These are phyloP conservation scores for Erpetoichthys calabaricus DNA, from an alignment of 2,797 vertebrate species.

Conservation along the genomic window DNA sequence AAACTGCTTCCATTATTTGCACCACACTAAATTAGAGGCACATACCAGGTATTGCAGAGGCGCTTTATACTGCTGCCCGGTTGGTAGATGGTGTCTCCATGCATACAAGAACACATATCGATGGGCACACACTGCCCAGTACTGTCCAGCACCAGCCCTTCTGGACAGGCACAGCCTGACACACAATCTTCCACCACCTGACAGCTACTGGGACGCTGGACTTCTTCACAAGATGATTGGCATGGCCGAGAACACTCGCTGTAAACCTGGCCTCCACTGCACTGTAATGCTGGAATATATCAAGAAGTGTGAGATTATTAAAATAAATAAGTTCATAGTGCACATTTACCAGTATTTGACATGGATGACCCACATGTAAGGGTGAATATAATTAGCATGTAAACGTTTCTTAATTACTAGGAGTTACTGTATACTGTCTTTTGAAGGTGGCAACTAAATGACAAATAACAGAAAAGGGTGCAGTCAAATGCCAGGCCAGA, in stretches of 20 bases:
- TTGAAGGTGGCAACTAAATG: too few relatives aligned
- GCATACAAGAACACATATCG: constrained; percentile 54
- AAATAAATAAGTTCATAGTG: too few relatives aligned
- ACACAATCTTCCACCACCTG: constrained; percentile 42
- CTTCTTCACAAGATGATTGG: constrained; percentile 48
- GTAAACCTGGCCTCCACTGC: constrained; percentile 62
- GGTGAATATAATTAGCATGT: too few relatives aligned
- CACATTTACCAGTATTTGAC: too few relatives aligned
- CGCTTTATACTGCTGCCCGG: constrained; percentile 40
- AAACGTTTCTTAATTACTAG: too few relatives aligned
- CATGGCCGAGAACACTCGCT: constrained; percentile 62
- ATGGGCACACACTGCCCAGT: constrained; percentile 61
- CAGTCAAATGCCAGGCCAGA: too few relatives aligned
- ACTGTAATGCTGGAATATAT: constrained; percentile 41
- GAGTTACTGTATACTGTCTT: too few relatives aligned
- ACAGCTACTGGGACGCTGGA: constrained; percentile 37
- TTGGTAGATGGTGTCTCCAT: constrained; percentile 30
- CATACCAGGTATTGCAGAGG: constrained; percentile 70
- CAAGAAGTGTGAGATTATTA: background rate
- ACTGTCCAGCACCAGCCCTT: constrained; percentile 53
- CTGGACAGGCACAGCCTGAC: constrained; percentile 67
- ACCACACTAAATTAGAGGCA: background rate
- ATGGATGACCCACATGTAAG: too few relatives aligned
- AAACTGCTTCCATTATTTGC: too few relatives aligned
- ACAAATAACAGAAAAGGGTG: too few relatives aligned